A percentile compares a stretch with the other conserved stretches of the same genome.
Evolutionary conservation across 1,140 invertebrate genomes (phyloP).

Genomic region (Elymnias hypermnestra): DNA sequence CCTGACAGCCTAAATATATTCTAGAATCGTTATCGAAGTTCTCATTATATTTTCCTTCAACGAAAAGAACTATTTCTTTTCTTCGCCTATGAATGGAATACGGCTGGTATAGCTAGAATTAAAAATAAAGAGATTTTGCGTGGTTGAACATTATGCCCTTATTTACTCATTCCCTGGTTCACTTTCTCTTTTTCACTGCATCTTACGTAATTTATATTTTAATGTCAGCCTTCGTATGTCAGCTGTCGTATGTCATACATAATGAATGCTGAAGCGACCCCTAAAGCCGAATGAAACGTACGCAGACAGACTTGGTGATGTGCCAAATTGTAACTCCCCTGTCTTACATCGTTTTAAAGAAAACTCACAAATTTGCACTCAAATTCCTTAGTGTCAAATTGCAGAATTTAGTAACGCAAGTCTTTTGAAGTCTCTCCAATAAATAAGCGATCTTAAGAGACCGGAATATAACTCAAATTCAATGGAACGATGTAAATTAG

Average conservation of each 20-base stretch:
- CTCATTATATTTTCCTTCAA: too few relatives aligned
- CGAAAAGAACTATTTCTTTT: too few relatives aligned
- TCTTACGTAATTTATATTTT: constrained; percentile 8
- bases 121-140: too few relatives aligned
- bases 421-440: too few relatives aligned
- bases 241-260: constrained; percentile 1
- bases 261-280: background rate
- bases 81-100: too few relatives aligned
- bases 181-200: too few relatives aligned
- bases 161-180: too few relatives aligned
- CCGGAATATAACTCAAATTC: background rate
- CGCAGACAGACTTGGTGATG: constrained; percentile 34
- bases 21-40: too few relatives aligned
- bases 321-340: constrained; percentile 39
- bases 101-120: too few relatives aligned
- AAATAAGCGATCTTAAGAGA: background rate
- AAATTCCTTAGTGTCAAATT: constrained; percentile 11
- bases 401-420: constrained; percentile 5
- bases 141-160: too few relatives aligned
- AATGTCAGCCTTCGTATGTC: constrained; percentile 5
- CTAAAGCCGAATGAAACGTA: constrained; percentile 7
- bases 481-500: background rate
- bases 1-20: too few relatives aligned
- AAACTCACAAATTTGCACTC: constrained; percentile 22
- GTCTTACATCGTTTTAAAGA: constrained; percentile 23